These are phyloP conservation scores for Arothron firmamentum DNA, from an alignment of 2,113 vertebrate genomes.

Conservation along the genomic window DNA sequence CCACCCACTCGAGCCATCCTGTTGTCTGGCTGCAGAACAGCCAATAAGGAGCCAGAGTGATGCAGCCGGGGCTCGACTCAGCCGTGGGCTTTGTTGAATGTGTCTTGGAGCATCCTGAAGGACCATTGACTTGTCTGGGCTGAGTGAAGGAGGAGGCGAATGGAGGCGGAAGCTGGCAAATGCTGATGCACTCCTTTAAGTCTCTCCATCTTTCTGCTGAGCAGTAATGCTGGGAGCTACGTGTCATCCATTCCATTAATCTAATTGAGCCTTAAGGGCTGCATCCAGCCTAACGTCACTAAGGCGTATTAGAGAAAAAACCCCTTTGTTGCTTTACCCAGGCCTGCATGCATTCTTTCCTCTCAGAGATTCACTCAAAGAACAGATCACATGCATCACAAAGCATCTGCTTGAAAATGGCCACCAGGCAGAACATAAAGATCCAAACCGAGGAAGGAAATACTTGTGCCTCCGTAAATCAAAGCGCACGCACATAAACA, in stretches of 20 bases:
- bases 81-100: slow-evolving; percentile 21
- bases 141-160: slow-evolving; percentile 12
- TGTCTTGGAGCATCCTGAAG: slow-evolving; percentile 17
- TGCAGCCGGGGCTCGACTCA: slow-evolving; percentile 25
- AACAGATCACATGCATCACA: background rate
- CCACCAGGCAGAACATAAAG: too few relatives aligned
- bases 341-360: background rate
- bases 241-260: slow-evolving; percentile 38
- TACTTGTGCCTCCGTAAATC: too few relatives aligned
- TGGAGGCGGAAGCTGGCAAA: slow-evolving; percentile 6
- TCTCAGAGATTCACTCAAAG: slow-evolving; percentile 6
- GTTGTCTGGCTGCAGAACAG: background rate
- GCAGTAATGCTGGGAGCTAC: slow-evolving; percentile 27
- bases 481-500: too few relatives aligned
- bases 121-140: slow-evolving; percentile 36
- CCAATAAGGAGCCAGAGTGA: slow-evolving; percentile 12
- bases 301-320: background rate
- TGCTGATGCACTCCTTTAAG: slow-evolving; percentile 14
- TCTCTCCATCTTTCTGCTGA: slow-evolving; percentile 20
- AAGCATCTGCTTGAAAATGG: too few relatives aligned
- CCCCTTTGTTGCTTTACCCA: slow-evolving; percentile 3
- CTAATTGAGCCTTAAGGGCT: slow-evolving; percentile 27
- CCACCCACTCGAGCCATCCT: slow-evolving; percentile 15
- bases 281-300: background rate
- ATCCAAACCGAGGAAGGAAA: too few relatives aligned